Percentiles rank a stretch among this genome's conserved stretches.
Conservation (phyloP, 1,140 invertebrate species). For the Caenorhabditis elegans region DNA sequence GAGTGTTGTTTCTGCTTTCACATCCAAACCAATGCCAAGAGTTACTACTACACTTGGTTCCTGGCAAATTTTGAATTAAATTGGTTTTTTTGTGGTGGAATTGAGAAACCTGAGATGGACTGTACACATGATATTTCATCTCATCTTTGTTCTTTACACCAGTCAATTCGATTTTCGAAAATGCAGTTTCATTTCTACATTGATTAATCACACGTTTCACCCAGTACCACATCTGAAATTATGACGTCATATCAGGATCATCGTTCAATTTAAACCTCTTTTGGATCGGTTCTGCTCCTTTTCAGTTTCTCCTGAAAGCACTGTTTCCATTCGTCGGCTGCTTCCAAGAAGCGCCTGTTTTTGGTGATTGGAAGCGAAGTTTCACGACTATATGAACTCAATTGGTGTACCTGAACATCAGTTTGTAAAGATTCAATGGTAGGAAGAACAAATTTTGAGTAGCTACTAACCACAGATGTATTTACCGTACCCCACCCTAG, state of each 20-base stretch:
- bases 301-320: neutral
- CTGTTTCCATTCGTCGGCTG: neutral
- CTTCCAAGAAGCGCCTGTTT: neutral
- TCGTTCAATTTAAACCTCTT: neutral
- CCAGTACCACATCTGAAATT: constrained; percentile 11
- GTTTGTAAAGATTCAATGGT: no score
- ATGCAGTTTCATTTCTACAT: neutral
- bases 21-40: neutral
- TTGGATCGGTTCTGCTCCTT: neutral
- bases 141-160: neutral
- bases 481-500: no score
- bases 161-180: neutral
- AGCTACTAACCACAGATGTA: no score
- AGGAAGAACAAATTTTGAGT: no score
- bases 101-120: neutral
- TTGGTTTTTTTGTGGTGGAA: no score
- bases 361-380: neutral
- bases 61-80: neutral
- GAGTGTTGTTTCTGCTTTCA: neutral
- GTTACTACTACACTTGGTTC: neutral
- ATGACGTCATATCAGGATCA: neutral
- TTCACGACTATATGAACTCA: neutral
- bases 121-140: neutral
- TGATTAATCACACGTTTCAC: neutral
- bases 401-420: neutral